These are phyloP conservation scores for Pardosa pseudoannulata DNA, from an alignment of 2,888 invertebrate genomes.

Conservation along the genomic window DNA sequence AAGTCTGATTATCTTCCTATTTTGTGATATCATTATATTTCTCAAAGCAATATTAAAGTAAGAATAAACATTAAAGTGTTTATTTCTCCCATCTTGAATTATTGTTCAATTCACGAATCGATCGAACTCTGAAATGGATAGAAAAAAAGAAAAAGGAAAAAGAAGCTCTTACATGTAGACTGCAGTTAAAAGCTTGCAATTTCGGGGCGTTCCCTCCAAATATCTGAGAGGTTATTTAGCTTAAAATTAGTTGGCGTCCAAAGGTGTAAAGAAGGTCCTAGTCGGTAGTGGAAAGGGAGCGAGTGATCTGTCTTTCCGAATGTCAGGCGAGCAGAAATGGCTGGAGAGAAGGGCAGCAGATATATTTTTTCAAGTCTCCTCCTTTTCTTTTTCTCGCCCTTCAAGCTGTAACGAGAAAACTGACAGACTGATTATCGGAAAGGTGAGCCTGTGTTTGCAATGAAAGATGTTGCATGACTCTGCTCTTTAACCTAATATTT, in stretches of 20 bases:
- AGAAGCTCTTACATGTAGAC: neutral
- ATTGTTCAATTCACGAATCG: too few relatives aligned
- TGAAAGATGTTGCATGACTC: slow-evolving; percentile 10
- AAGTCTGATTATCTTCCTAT: too few relatives aligned
- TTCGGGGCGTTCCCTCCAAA: slow-evolving; percentile 18
- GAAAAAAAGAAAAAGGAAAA: neutral
- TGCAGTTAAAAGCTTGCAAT: slow-evolving; percentile 13
- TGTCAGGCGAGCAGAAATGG: slow-evolving; percentile 17
- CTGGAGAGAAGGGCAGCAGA: neutral
- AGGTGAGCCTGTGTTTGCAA: slow-evolving; percentile 3
- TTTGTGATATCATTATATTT: too few relatives aligned
- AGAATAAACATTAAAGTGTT: too few relatives aligned
- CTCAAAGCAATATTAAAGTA: too few relatives aligned
- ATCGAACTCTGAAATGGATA: neutral
- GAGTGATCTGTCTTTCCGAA: slow-evolving; percentile 50
- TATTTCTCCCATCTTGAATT: too few relatives aligned
- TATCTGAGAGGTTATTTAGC: slow-evolving; percentile 50
- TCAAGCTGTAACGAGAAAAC: slow-evolving; percentile 4
- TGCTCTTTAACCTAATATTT: slow-evolving; percentile 17
- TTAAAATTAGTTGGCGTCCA: slow-evolving; percentile 47
- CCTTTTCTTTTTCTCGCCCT: neutral
- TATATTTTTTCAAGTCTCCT: neutral
- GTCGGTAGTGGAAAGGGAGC: slow-evolving; percentile 21
- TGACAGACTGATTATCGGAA: slow-evolving; percentile 19
- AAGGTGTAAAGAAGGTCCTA: slow-evolving; percentile 40